Evolutionary conservation across 2,113 vertebrate genomes (phyloP).

Genomic region (Microcebus jonahi): DNA sequence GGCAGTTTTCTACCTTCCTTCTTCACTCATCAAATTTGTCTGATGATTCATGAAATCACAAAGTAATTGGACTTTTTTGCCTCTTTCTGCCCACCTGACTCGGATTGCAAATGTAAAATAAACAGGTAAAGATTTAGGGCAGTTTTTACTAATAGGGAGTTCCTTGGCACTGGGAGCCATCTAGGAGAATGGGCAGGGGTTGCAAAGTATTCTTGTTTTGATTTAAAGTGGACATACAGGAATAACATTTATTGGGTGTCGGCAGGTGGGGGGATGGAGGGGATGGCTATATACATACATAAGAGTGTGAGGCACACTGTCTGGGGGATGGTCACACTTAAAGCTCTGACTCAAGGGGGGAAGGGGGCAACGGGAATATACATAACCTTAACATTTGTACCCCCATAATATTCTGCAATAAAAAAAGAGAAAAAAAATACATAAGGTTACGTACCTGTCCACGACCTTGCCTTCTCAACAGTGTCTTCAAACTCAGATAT

Average conservation of each 20-base stretch:
- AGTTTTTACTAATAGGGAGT: background rate
- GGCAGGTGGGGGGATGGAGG: no score
- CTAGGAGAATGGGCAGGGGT: background rate
- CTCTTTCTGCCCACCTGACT: constrained; percentile 28
- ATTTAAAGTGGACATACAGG: background rate
- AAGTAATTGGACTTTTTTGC: background rate
- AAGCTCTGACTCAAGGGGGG: no score
- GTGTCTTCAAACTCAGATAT: background rate
- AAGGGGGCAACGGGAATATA: no score
- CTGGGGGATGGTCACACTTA: no score
- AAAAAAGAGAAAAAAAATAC: no score
- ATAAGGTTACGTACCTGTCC: background rate
- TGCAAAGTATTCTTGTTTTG: background rate
- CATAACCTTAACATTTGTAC: no score
- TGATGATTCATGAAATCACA: constrained; percentile 56
- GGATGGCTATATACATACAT: no score
- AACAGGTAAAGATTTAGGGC: background rate
- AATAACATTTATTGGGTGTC: no score
- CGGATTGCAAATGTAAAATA: constrained; percentile 52
- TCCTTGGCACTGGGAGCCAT: constrained; percentile 35
- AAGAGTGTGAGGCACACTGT: no score
- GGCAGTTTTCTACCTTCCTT: background rate
- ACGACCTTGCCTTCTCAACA: background rate
- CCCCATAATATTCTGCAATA: no score
- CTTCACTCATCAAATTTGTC: background rate